Evolutionary conservation across 2,113 vertebrate genomes (phyloP).

Genomic region (Megaceryle maxima): DNA sequence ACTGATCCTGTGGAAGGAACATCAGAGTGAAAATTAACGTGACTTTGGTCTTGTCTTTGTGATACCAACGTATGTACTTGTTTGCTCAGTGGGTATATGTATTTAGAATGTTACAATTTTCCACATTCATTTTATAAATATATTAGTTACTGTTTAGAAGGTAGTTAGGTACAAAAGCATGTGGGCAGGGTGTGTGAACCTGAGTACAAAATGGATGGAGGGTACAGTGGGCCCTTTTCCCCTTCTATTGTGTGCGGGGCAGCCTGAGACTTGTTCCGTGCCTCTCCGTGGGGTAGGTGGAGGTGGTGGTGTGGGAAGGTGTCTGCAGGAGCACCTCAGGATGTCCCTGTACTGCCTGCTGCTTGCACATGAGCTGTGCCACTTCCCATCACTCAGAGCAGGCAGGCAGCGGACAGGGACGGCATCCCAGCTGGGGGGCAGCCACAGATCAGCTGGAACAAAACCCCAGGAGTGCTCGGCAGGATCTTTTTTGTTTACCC

Average conservation of each 20-base stretch:
- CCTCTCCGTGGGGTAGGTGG: accelerated
- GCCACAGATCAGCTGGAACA: background rate
- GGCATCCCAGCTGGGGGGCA: accelerated
- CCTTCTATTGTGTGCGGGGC: accelerated
- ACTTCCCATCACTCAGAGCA: accelerated
- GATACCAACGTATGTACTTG: accelerated
- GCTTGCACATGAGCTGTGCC: background rate
- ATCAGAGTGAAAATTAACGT: background rate
- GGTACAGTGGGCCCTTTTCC: accelerated
- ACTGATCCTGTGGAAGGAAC: background rate
- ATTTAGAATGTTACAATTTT: background rate
- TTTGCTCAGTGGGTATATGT: background rate
- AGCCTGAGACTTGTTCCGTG: background rate
- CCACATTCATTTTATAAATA: too few species aligned
- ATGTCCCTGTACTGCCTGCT: background rate
- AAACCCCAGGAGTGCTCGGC: accelerated
- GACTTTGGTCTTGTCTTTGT: background rate
- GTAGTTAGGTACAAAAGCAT: background rate
- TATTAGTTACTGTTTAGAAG: background rate
- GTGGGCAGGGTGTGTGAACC: background rate
- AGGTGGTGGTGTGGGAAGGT: too few species aligned
- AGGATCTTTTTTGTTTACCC: background rate
- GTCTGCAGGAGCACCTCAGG: background rate
- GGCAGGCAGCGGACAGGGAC: too few species aligned
- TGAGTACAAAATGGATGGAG: background rate